phyloP scores from a whole-genome alignment of 2,888 invertebrate species.

The Nycteola revayana region DNA sequence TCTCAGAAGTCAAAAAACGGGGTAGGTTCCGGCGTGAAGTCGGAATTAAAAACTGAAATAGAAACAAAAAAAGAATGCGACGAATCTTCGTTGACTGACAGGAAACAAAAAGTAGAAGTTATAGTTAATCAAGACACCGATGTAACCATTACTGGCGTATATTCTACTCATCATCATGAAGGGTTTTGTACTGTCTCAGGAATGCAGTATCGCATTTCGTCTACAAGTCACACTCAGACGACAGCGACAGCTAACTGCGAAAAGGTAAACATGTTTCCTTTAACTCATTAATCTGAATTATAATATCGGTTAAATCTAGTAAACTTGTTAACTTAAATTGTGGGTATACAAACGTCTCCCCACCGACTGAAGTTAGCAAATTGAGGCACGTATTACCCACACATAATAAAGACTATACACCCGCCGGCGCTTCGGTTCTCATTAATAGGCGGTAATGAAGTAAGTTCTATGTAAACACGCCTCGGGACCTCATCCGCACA shows the following conservation, averaged over 20 bases:
- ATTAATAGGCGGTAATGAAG: slow-evolving; percentile 74
- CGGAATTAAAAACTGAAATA: slow-evolving; percentile 71
- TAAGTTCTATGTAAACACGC: slow-evolving; percentile 76
- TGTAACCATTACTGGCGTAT: slow-evolving; percentile 93
- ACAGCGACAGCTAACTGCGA: slow-evolving; percentile 91
- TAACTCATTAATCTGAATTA: neutral
- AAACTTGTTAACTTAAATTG: slow-evolving; percentile 16
- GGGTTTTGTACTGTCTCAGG: slow-evolving; percentile 92
- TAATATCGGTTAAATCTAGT: slow-evolving; percentile 8
- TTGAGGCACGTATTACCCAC: slow-evolving; percentile 44
- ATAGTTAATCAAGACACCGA: slow-evolving; percentile 93
- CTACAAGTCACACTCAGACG: slow-evolving; percentile 92
- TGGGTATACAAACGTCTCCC: slow-evolving; percentile 7
- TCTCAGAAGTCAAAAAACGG: slow-evolving; percentile 78
- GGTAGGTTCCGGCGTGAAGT: slow-evolving; percentile 78
- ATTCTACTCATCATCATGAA: slow-evolving; percentile 91
- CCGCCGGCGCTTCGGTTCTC: slow-evolving; percentile 57
- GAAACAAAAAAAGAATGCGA: slow-evolving; percentile 68
- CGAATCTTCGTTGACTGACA: slow-evolving; percentile 51
- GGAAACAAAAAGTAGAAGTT: slow-evolving; percentile 86
- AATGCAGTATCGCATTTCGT: slow-evolving; percentile 94
- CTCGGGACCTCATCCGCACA: slow-evolving; percentile 60
- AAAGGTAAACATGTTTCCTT: slow-evolving; percentile 62
- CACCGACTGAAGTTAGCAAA: slow-evolving; percentile 44
- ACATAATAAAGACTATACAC: slow-evolving; percentile 53